phyloP scores from a whole-genome alignment of 2,797 vertebrate species.

The Mormyrops attenuatus region DNA sequence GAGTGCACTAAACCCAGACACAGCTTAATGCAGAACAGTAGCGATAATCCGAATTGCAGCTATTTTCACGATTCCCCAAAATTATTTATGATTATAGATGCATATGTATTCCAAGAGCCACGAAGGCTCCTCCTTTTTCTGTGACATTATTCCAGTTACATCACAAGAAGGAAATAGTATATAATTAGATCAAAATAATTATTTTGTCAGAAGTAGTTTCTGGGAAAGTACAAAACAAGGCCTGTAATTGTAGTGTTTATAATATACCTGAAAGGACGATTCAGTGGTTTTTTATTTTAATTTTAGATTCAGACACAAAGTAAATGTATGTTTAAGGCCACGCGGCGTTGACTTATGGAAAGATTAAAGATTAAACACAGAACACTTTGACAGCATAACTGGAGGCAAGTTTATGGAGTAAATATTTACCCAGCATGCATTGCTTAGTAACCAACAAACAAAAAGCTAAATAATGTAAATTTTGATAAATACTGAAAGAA shows the following conservation, averaged over 20 bases:
- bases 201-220: background rate
- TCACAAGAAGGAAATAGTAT: background rate
- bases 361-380: background rate
- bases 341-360: background rate
- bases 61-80: background rate
- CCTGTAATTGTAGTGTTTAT: constrained; percentile 12
- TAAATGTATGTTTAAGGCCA: constrained; percentile 2
- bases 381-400: background rate
- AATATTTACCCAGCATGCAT: constrained; percentile 6
- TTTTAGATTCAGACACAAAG: background rate
- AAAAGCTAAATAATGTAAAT: background rate
- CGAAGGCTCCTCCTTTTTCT: background rate
- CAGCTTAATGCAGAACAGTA: background rate
- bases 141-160: background rate
- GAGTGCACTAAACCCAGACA: background rate
- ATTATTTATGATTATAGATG: background rate
- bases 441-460: constrained; percentile 17
- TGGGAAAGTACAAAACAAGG: constrained; percentile 1
- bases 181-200: constrained; percentile 20
- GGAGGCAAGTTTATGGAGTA: background rate
- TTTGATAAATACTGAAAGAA: background rate
- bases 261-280: background rate
- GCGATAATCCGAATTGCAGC: background rate
- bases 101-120: background rate
- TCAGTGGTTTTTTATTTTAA: background rate